Percentiles rank a stretch among this genome's conserved stretches.
These are phyloP conservation scores for Acanthaster planci DNA, from an alignment of 35 echinoderm and acorn worm species.

Conservation along the genomic window DNA sequence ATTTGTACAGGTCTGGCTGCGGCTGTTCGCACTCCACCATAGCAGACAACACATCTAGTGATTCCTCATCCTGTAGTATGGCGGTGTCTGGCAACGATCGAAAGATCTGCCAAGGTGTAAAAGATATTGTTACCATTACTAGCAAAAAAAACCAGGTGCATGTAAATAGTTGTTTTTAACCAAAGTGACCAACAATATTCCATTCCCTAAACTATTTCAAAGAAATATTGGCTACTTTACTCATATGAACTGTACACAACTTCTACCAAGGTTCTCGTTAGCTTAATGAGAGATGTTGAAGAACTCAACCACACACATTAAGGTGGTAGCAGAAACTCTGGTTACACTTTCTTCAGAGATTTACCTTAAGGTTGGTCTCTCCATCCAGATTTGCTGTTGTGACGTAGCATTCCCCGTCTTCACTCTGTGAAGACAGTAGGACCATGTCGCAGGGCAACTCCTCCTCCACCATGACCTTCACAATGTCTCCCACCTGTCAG, in stretches of 20 bases:
- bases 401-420: slow-evolving; percentile 92
- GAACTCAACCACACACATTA: no score
- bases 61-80: slow-evolving; percentile 72
- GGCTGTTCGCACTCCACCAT: slow-evolving; percentile 90
- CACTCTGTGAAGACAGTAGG: slow-evolving; percentile 62
- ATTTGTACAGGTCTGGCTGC: slow-evolving; percentile 90
- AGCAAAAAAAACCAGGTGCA: no score
- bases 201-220: no score
- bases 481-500: slow-evolving; percentile 87
- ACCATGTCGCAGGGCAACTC: slow-evolving; percentile 97
- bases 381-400: slow-evolving; percentile 98
- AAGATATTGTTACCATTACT: neutral
- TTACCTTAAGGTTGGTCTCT: slow-evolving; percentile 99
- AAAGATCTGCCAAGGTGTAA: slow-evolving; percentile 59
- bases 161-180: no score
- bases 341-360: no score
- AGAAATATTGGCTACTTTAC: no score
- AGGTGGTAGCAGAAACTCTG: no score
- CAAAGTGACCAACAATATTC: no score
- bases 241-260: no score
- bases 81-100: slow-evolving; percentile 79
- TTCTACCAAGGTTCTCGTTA: no score
- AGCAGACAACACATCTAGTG: slow-evolving; percentile 53
- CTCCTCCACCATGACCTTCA: slow-evolving; percentile 60
- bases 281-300: no score